Conservation (phyloP, 1,140 invertebrate genomes). For the Trichoplusia ni region DNA sequence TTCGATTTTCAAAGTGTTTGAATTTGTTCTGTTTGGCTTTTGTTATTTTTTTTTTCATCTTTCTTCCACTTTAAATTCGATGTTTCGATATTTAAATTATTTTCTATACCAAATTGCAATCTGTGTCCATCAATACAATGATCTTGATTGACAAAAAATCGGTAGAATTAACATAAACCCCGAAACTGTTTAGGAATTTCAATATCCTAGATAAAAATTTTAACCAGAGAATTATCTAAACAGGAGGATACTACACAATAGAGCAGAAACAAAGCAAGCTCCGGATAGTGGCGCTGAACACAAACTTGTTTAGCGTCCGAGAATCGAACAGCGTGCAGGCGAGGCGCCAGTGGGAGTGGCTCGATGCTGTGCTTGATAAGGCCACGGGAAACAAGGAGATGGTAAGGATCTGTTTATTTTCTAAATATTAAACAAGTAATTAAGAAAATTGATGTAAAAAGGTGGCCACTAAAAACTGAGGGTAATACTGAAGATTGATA, state of each 20-base stretch:
- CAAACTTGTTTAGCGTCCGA: slow-evolving; percentile 85
- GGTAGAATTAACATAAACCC: too few species aligned
- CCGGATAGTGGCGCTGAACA: slow-evolving; percentile 92
- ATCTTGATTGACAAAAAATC: too few species aligned
- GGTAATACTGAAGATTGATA: too few species aligned
- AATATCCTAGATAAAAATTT: neutral
- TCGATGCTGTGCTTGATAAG: slow-evolving; percentile 87
- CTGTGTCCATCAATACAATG: too few species aligned
- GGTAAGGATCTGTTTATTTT: slow-evolving; percentile 81
- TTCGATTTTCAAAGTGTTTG: too few species aligned
- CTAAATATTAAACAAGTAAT: neutral
- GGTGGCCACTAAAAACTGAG: neutral
- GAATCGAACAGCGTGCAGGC: slow-evolving; percentile 56
- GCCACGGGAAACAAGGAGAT: slow-evolving; percentile 88
- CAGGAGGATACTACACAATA: slow-evolving; percentile 94
- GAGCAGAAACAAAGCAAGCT: slow-evolving; percentile 90
- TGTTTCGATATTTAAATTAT: too few species aligned
- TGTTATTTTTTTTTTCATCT: too few species aligned
- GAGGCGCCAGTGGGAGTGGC: slow-evolving; percentile 90
- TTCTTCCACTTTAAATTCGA: too few species aligned
- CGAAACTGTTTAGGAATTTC: too few species aligned
- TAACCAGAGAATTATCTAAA: neutral
- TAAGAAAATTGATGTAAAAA: neutral
- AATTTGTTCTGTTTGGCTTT: too few species aligned
- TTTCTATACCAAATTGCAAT: too few species aligned